Conservation (phyloP, 2,888 invertebrate species). For the Tricholauxania praeusta region DNA sequence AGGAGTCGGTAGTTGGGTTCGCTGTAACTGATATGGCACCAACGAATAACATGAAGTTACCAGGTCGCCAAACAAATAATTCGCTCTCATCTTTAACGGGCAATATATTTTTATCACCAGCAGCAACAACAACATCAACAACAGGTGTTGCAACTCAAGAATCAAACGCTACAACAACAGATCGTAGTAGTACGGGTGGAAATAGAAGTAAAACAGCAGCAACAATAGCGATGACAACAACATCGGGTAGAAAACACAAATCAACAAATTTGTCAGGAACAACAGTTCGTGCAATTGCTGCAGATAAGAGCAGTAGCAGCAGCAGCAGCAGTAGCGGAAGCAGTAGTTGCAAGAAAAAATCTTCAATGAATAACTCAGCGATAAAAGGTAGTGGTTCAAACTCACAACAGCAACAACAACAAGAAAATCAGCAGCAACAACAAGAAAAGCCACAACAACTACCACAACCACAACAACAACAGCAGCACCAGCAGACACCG, state of each 20-base stretch:
- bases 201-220: slow-evolving; percentile 10
- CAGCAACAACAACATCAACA: slow-evolving; percentile 37
- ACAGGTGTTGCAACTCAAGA: slow-evolving; percentile 27
- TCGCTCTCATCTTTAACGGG: slow-evolving; percentile 87
- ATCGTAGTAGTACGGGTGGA: neutral
- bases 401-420: neutral
- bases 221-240: slow-evolving; percentile 12
- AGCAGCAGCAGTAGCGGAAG: slow-evolving; percentile 43
- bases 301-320: slow-evolving; percentile 35
- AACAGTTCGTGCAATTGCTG: slow-evolving; percentile 30
- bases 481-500: slow-evolving; percentile 37
- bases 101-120: slow-evolving; percentile 79
- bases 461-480: slow-evolving; percentile 2
- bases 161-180: neutral
- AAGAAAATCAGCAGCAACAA: too few species aligned
- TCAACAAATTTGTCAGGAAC: slow-evolving; percentile 38
- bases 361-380: slow-evolving; percentile 25
- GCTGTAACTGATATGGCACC: slow-evolving; percentile 62
- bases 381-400: slow-evolving; percentile 18
- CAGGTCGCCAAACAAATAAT: slow-evolving; percentile 87
- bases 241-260: slow-evolving; percentile 31
- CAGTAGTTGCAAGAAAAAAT: slow-evolving; percentile 41
- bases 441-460: too few species aligned
- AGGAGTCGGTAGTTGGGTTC: slow-evolving; percentile 11
- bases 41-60: slow-evolving; percentile 66